Evolutionary conservation across 2,113 vertebrate species (phyloP), one percentile per base, ranked within the genome.

Genomic region (Macquaria australasica): DNA sequence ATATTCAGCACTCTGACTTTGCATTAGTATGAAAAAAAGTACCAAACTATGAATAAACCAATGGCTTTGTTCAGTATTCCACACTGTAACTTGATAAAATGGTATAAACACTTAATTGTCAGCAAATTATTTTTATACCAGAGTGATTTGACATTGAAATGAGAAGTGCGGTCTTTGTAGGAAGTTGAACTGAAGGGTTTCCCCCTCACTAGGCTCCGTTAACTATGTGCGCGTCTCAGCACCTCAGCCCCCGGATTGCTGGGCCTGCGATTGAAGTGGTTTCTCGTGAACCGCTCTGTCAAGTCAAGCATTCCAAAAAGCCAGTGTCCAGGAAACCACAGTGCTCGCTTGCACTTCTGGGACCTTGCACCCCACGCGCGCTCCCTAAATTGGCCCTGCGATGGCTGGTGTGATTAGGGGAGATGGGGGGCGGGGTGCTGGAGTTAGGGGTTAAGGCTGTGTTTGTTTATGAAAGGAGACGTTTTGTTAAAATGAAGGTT

Each of bases 311-410:
- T 92, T 94, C 90, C 88, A 85, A 83, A 86, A 71, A 91, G 67
- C 83, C 87, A 82, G 63, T 73, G 90, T 90, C 85, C 86, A 88
- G 92, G 89, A 94, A 95, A 94, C 90, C 93, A 63, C 91, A 89
- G 53, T 0, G 20, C 87, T 83, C 20, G 73, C 90, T 66, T 91
- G 69, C 72, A 82, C 83, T 88, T 88, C 62, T 69, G 85, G 74
- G 90, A 92, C 83, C 87, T 84, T 78, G 72, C 62, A 69, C 85
- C 79, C 90, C 80, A 91, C 87, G 82, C 87, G 81, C 77, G 83
- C 85, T 78, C 76, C 66, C 71, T 60, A 73, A 91, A 79, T 83
- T 84, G 81, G 64, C 34, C 59, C 75, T 34, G 59, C 34, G 51
- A 34, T 53, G 58, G 62, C 59, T 63, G 80, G 59, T 84, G 82